These are phyloP conservation scores for Promerops cafer DNA, from an alignment of 2,113 vertebrate species.

Conservation along the genomic window DNA sequence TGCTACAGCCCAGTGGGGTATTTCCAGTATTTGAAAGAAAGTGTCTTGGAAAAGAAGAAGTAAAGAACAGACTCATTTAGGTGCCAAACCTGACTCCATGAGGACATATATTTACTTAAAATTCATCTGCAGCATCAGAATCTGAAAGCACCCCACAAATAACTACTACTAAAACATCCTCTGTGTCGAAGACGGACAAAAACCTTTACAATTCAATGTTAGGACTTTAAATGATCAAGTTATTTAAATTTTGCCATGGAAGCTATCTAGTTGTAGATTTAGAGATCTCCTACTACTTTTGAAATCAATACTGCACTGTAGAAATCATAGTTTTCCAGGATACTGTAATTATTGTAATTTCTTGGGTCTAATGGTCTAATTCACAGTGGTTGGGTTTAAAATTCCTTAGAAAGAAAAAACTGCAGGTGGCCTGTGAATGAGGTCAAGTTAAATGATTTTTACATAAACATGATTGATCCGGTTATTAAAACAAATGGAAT, in stretches of 20 bases:
- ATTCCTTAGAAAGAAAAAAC: background rate
- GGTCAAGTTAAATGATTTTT: background rate
- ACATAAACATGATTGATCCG: background rate
- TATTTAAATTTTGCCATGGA: background rate
- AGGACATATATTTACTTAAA: background rate
- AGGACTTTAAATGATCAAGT: background rate
- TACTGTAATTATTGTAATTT: background rate
- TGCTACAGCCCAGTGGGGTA: background rate
- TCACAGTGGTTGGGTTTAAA: background rate
- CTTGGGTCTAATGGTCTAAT: background rate
- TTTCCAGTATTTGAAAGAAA: background rate
- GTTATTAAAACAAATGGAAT: background rate
- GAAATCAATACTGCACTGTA: background rate
- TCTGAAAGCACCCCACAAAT: background rate
- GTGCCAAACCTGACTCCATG: background rate
- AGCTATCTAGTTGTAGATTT: background rate
- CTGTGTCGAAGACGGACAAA: background rate
- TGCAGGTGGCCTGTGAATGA: background rate
- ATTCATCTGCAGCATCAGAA: background rate
- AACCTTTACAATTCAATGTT: background rate
- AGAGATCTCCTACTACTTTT: background rate
- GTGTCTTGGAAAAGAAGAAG: background rate
- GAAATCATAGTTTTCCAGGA: constrained; percentile 27
- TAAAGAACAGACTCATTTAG: background rate
- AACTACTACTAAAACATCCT: background rate